Conservation (phyloP, 2,113 vertebrate species). For the Semnornis frantzii region DNA sequence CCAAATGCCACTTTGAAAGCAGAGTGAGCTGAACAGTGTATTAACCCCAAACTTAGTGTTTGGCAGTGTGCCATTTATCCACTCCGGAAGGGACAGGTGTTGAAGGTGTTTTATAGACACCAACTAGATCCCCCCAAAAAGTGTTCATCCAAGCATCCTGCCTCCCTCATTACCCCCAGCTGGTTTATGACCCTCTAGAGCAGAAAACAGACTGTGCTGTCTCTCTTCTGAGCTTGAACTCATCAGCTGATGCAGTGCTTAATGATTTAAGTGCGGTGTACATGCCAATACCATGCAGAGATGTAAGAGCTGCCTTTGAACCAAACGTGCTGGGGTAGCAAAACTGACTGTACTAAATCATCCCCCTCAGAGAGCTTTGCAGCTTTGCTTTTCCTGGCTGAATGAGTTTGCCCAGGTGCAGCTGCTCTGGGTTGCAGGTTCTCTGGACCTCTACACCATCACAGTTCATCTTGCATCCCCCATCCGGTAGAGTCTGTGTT, state of each 20-base stretch:
- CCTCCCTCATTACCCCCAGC: not conserved
- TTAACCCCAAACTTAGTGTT: not conserved
- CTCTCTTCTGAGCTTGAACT: not conserved
- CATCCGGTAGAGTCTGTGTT: not conserved
- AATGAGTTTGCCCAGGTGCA: rapidly evolving
- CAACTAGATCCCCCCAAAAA: not conserved
- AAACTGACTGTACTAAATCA: not conserved
- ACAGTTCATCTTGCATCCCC: not conserved
- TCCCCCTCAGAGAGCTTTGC: not conserved
- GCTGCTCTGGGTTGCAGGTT: not conserved
- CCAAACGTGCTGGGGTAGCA: not conserved
- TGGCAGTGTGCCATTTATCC: not conserved
- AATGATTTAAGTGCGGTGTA: not conserved
- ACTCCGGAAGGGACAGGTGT: rapidly evolving
- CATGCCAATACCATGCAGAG: not conserved
- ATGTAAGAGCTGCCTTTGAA: slow-evolving; percentile 16
- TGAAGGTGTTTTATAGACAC: not conserved
- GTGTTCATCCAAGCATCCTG: not conserved
- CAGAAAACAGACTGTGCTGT: not conserved
- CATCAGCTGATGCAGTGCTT: not conserved
- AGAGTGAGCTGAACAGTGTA: not conserved
- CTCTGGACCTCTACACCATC: not conserved
- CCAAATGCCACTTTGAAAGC: not conserved
- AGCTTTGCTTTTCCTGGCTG: not conserved
- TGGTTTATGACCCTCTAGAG: not conserved